Percentiles rank a stretch among this genome's conserved stretches.
phyloP scores from a whole-genome alignment of 2,888 invertebrate genomes.

The Cistogaster globosa region DNA sequence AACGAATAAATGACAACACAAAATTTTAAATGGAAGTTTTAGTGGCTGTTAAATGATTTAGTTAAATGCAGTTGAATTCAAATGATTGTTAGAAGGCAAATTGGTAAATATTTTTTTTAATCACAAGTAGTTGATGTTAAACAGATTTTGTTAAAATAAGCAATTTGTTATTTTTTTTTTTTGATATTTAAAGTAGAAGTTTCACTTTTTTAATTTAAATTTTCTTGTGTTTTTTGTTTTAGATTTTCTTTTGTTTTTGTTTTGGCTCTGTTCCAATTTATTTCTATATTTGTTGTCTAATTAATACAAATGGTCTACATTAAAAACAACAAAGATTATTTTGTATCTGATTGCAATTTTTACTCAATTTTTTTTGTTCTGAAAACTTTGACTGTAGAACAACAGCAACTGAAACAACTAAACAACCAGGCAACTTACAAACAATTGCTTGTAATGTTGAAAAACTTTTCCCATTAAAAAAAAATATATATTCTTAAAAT shows the following conservation, averaged over 20 bases:
- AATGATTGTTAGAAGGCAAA: conserved; percentile 3
- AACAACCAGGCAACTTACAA: conserved; percentile 53
- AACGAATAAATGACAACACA: conserved; percentile 32
- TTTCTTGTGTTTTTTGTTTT: not conserved
- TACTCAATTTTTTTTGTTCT: not conserved
- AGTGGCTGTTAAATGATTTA: conserved; percentile 64
- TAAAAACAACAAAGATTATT: conserved; percentile 69
- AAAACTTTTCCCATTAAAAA: conserved; percentile 74
- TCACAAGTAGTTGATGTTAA: not conserved
- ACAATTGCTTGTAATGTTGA: conserved; percentile 67
- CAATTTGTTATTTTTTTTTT: not conserved
- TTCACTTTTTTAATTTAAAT: conserved; percentile 44
- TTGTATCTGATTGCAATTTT: conserved; percentile 66
- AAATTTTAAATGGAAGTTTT: conserved; percentile 59
- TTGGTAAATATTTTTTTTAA: not conserved
- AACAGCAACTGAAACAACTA: conserved; percentile 29
- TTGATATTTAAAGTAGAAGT: conserved; percentile 6
- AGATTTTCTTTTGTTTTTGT: not conserved
- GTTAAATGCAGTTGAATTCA: conserved; percentile 32
- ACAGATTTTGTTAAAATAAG: too few species aligned
- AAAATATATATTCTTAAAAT: conserved; percentile 58
- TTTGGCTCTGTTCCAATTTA: not conserved
- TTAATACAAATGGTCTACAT: conserved; percentile 74
- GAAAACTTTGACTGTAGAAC: conserved; percentile 48
- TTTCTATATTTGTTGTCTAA: conserved; percentile 71